phyloP scores from a whole-genome alignment of 2,113 vertebrate species.

The Catharus fuscescens region DNA sequence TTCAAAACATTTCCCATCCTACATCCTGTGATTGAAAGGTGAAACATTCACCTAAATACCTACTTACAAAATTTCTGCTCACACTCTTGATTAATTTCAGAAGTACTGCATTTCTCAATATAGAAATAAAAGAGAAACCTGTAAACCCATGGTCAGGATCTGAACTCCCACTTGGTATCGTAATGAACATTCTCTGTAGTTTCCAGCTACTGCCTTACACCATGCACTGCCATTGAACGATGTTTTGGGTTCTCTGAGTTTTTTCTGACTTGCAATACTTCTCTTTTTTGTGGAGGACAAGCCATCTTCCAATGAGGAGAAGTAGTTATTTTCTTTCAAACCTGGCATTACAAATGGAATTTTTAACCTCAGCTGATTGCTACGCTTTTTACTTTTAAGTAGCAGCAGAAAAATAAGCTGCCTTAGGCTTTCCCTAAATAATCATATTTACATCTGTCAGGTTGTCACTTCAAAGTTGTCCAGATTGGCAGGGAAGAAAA shows the following conservation, averaged over 20 bases:
- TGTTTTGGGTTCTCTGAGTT: not conserved
- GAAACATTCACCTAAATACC: not conserved
- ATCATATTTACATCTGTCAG: constrained; percentile 21
- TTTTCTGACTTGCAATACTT: not conserved
- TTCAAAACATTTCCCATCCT: not conserved
- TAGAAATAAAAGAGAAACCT: not conserved
- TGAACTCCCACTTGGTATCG: not conserved
- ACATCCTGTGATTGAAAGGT: not conserved
- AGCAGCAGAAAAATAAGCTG: not conserved
- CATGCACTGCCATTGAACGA: not conserved
- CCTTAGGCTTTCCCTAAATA: not conserved
- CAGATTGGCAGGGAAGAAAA: not conserved
- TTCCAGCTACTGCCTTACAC: not conserved
- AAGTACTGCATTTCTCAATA: not conserved
- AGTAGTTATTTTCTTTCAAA: not conserved
- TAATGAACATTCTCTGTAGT: not conserved
- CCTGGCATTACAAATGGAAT: not conserved
- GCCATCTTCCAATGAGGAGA: not conserved
- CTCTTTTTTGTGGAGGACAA: not conserved
- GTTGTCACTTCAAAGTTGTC: constrained; percentile 17
- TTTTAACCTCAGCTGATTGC: not conserved
- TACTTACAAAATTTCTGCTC: not conserved
- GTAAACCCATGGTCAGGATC: not conserved
- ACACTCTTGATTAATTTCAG: not conserved
- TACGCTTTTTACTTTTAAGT: not conserved